These are phyloP conservation scores for Callimorpha dominula DNA, from an alignment of 2,888 invertebrate species.

Conservation along the genomic window DNA sequence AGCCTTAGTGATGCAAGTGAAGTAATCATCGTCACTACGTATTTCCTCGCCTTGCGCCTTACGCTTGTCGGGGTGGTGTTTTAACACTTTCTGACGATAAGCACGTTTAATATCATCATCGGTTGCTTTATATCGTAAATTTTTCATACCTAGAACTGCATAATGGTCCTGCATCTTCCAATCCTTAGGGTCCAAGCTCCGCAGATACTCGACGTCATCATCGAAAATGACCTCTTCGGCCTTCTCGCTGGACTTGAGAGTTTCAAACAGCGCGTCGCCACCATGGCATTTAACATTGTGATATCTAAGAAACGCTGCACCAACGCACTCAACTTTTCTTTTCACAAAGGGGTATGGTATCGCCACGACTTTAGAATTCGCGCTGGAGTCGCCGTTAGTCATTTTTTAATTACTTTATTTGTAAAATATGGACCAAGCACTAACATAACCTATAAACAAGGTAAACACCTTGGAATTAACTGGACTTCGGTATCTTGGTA, in stretches of 20 bases:
- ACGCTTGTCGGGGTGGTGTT: slow-evolving; percentile 99
- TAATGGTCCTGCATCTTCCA: slow-evolving; percentile 99
- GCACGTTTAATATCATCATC: slow-evolving; percentile 98
- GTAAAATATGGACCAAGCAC: slow-evolving; percentile 69
- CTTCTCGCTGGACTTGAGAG: slow-evolving; percentile 78
- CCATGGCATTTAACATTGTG: slow-evolving; percentile 83
- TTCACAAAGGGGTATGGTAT: slow-evolving; percentile 72
- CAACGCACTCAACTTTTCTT: slow-evolving; percentile 83
- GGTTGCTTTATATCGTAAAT: slow-evolving; percentile 93
- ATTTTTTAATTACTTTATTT: slow-evolving; percentile 71
- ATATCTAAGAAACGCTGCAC: slow-evolving; percentile 82
- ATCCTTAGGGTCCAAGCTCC: slow-evolving; percentile 97
- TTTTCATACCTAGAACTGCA: slow-evolving; percentile 96
- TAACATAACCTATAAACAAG: slow-evolving; percentile 81
- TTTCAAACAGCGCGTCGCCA: slow-evolving; percentile 76
- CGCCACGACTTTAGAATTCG: slow-evolving; percentile 67
- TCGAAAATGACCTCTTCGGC: slow-evolving; percentile 82
- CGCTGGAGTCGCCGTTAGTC: slow-evolving; percentile 73
- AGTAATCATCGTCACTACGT: slow-evolving; percentile 97
- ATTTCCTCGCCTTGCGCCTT: slow-evolving; percentile 96
- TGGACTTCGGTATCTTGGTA: slow-evolving; percentile 27
- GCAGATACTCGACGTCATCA: slow-evolving; percentile 93
- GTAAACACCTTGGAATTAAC: slow-evolving; percentile 57
- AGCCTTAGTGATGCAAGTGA: slow-evolving; percentile 99
- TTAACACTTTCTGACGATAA: slow-evolving; percentile 92